Conservation (phyloP, 2,113 vertebrate genomes). For the Halcyon senegalensis region DNA sequence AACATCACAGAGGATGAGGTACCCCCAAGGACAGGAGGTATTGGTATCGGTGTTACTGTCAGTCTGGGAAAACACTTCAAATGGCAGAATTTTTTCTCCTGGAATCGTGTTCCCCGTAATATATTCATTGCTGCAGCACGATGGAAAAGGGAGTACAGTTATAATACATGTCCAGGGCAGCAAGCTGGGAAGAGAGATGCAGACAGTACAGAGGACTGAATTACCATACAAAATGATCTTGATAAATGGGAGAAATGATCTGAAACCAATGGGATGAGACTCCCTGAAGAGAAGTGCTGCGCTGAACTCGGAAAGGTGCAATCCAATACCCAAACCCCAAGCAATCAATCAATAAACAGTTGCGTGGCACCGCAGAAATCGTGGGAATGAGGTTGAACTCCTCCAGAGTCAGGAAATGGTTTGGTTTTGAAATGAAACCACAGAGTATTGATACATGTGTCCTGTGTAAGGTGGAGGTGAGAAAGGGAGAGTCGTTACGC, state of each 20-base stretch:
- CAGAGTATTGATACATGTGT: too few relatives aligned
- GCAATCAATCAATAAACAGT: neutral
- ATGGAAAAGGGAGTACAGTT: neutral
- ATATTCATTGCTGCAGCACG: constrained; percentile 18
- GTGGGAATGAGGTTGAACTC: neutral
- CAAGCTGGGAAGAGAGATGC: neutral
- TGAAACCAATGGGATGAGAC: neutral
- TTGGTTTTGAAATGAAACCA: neutral
- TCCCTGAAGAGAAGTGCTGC: neutral
- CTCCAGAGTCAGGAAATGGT: neutral
- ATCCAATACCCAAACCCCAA: neutral
- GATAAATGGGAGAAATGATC: constrained; percentile 14
- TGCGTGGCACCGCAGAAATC: neutral
- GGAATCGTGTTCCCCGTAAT: neutral
- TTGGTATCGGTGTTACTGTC: neutral
- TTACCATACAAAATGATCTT: neutral
- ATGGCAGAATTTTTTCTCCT: neutral
- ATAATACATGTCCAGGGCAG: neutral
- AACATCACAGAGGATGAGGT: rapidly evolving
- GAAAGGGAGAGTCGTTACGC: neutral
- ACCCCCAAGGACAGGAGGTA: neutral
- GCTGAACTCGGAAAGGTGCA: neutral
- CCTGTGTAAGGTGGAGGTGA: neutral
- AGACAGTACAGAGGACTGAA: neutral
- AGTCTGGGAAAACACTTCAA: neutral